These are phyloP conservation scores for Acleris laterana DNA, from an alignment of 2,888 invertebrate genomes.

Conservation along the genomic window DNA sequence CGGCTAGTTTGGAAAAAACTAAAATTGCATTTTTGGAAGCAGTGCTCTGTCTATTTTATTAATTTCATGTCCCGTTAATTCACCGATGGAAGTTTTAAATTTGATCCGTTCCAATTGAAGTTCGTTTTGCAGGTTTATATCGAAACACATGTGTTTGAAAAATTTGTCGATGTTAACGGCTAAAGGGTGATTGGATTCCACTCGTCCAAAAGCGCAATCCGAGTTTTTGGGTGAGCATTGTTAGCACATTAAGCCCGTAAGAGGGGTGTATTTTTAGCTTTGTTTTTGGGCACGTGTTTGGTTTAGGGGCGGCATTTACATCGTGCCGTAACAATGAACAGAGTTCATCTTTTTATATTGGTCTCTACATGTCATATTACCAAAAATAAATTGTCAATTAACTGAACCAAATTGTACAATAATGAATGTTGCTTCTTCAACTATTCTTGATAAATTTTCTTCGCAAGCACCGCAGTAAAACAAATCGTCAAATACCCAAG, in stretches of 20 bases:
- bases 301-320: slow-evolving; percentile 36
- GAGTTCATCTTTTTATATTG: too few relatives aligned
- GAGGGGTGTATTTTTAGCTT: slow-evolving; percentile 77
- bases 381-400: too few relatives aligned
- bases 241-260: slow-evolving; percentile 78
- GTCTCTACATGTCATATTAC: too few relatives aligned
- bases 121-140: background rate
- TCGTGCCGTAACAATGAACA: slow-evolving; percentile 24
- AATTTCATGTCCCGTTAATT: background rate
- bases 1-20: slow-evolving; percentile 36
- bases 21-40: slow-evolving; percentile 42
- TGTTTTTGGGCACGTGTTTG: slow-evolving; percentile 68
- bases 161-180: slow-evolving; percentile 30
- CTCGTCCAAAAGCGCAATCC: slow-evolving; percentile 45
- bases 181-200: slow-evolving; percentile 38
- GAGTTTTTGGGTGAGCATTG: slow-evolving; percentile 62
- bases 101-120: background rate
- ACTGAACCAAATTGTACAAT: too few relatives aligned
- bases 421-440: too few relatives aligned
- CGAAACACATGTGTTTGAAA: background rate
- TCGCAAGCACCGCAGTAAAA: too few relatives aligned
- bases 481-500: too few relatives aligned
- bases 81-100: background rate
- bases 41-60: background rate
- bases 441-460: too few relatives aligned